Percentiles rank a stretch among this genome's conserved stretches.
phyloP scores from a whole-genome alignment of 2,113 vertebrate species.

The Xyrauchen texanus region DNA sequence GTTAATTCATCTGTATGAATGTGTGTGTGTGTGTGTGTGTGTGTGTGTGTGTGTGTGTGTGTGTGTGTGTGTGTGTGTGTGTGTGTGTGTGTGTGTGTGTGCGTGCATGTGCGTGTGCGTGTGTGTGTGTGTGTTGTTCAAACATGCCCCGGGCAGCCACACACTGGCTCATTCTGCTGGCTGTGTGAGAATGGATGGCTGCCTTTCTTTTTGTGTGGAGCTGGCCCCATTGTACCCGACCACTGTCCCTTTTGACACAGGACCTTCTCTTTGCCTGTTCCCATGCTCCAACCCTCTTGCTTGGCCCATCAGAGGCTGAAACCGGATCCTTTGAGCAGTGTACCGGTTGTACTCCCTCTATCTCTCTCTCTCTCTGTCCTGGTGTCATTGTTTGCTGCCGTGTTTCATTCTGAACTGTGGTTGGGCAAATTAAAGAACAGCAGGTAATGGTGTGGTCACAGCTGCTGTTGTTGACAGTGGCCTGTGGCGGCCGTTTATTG shows the following conservation, averaged over 20 bases:
- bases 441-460: constrained; percentile 87
- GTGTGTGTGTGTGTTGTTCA: constrained; percentile 60
- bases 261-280: constrained; percentile 74
- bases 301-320: constrained; percentile 71
- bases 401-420: constrained; percentile 81
- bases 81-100: constrained; percentile 42
- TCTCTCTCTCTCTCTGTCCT: constrained; percentile 44
- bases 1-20: no score
- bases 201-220: constrained; percentile 76
- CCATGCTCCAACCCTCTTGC: constrained; percentile 69
- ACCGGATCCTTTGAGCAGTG: constrained; percentile 68
- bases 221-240: constrained; percentile 75
- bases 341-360: constrained; percentile 67
- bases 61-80: constrained; percentile 43
- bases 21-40: not conserved
- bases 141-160: constrained; percentile 66
- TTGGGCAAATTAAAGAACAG: constrained; percentile 69
- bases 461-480: constrained; percentile 81
- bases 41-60: constrained; percentile 16
- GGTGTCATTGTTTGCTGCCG: constrained; percentile 78
- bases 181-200: constrained; percentile 52
- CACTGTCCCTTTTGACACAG: constrained; percentile 79
- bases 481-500: constrained; percentile 38
- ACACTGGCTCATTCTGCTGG: constrained; percentile 67
- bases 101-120: constrained; percentile 34